Conservation (phyloP, 2,797 vertebrate species). For the Heteromormyrus szaboi region DNA sequence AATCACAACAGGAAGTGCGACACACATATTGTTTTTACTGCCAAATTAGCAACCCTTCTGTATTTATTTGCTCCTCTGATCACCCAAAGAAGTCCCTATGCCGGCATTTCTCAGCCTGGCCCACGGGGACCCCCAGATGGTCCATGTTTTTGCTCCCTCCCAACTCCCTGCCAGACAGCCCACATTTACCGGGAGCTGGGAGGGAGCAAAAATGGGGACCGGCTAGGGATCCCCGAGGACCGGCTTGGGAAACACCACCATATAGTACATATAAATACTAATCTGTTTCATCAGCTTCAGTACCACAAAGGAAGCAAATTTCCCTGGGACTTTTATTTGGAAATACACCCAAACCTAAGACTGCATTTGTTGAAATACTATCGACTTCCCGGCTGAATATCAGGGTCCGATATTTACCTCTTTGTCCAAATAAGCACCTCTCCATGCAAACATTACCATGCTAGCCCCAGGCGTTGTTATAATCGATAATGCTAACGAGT, state of each 20-base stretch:
- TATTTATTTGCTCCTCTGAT: not conserved
- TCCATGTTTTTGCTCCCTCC: not conserved
- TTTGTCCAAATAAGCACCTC: not conserved
- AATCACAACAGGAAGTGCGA: not conserved
- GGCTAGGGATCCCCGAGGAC: not conserved
- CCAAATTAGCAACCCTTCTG: not conserved
- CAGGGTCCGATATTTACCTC: not conserved
- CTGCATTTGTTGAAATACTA: not conserved
- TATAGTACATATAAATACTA: not conserved
- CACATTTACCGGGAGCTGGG: not conserved
- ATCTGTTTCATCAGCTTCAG: not conserved
- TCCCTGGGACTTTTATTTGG: not conserved
- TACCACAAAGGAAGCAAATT: not conserved
- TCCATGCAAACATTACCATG: not conserved
- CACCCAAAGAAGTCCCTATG: not conserved
- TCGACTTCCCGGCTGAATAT: not conserved
- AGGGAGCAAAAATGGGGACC: not conserved
- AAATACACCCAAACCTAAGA: not conserved
- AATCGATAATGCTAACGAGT: not conserved
- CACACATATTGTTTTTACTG: not conserved
- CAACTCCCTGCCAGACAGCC: not conserved
- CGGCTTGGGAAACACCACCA: not conserved
- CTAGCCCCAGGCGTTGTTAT: not conserved
- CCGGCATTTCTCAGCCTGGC: not conserved
- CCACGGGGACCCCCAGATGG: not conserved